Conservation (phyloP, 2,888 invertebrate genomes). For the Zhuqinia jingwanae region DNA sequence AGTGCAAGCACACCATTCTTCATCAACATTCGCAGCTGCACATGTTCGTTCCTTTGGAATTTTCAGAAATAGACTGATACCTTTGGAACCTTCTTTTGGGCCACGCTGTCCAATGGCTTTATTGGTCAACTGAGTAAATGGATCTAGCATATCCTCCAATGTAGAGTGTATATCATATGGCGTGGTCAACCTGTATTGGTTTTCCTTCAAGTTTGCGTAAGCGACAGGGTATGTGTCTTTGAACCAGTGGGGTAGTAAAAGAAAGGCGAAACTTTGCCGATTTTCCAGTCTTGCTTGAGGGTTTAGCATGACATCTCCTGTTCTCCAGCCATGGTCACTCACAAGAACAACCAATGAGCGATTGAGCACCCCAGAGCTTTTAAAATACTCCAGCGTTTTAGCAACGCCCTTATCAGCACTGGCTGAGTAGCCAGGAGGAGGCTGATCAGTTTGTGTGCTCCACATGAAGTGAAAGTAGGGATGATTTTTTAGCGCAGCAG, state of each 20-base stretch:
- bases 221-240: constrained; percentile 45
- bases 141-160: constrained; percentile 61
- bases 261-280: constrained; percentile 59
- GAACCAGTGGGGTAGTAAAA: constrained; percentile 52
- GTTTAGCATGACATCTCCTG: constrained; percentile 80
- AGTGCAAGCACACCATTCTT: constrained; percentile 66
- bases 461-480: constrained; percentile 63
- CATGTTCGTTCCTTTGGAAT: constrained; percentile 61
- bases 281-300: constrained; percentile 80
- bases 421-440: neutral
- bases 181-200: constrained; percentile 55
- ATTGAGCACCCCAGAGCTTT: constrained; percentile 77
- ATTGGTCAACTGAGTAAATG: neutral
- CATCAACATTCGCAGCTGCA: constrained; percentile 55
- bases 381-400: constrained; percentile 79
- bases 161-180: constrained; percentile 66
- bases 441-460: constrained; percentile 16
- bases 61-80: constrained; percentile 56
- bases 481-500: constrained; percentile 33
- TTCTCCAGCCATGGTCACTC: constrained; percentile 82
- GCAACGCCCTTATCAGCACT: constrained; percentile 80
- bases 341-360: constrained; percentile 79
- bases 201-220: constrained; percentile 53
- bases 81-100: neutral
- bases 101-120: neutral